Evolutionary conservation across 2,113 vertebrate species (phyloP), one percentile per base, ranked within the genome.

Genomic region (Cariama cristata): DNA sequence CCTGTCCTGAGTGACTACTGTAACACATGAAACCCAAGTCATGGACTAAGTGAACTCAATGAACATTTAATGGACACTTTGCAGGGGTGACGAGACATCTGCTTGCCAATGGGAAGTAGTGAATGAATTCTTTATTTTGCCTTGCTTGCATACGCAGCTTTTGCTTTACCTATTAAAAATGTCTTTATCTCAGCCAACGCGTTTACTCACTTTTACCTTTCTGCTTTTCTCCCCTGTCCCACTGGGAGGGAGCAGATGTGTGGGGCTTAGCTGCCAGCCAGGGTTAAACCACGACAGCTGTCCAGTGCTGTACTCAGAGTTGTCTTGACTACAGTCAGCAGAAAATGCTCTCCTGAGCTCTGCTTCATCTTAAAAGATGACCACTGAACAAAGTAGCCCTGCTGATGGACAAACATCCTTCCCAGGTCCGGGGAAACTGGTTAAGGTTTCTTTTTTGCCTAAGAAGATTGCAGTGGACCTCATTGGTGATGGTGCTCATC

Each of bases 171-270:
- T 42, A 26, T 56, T 86, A 11, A 66, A 52, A 20, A 2, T 71
- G 17, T 27, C 22, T 64, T 77, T 52, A 56, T 47, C 45, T 60
- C 12, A 76, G 40, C 4, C 6, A 17, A 11, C 1, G 4, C 23
- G 7, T 60, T 86, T 82, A 74, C 24, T 63, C 55, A 45, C 18
- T 63, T 49, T 55, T 79, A 28, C 28, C 60, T 5, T 9, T 40
- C 17, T 6, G 12, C 19, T 91, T 89, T 23, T 56, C 16, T 79
- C 14, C 16, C 19, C 2, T 3, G 50, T 6, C 7, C 19, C 9
- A 9, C 9, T 14, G 44, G 21, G 13, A 27, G 67, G 24, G 27
- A 71, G 53, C 2, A 6, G 42, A 23, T 89, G 44, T 0, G 0
- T 60, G 9, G 8, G 18, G 10, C 52, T 63, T n/a, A 81, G 21